phyloP scores from a whole-genome alignment of 2,113 vertebrate species.

The Misgurnus anguillicaudatus region DNA sequence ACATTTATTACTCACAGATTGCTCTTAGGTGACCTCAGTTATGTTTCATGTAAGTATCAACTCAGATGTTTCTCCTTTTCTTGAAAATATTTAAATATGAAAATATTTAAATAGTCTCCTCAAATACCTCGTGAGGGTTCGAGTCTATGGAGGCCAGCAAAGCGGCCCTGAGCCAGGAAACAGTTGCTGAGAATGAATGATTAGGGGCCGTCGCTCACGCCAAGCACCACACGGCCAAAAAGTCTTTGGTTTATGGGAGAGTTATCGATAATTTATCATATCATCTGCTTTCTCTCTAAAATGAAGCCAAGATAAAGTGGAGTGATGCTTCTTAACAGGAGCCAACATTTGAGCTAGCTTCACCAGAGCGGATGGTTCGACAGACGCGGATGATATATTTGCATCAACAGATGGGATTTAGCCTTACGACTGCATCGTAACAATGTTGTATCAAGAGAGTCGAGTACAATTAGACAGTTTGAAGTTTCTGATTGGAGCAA shows the following conservation, averaged over 20 bases:
- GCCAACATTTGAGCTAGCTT: slow-evolving; percentile 65
- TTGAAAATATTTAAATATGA: slow-evolving; percentile 61
- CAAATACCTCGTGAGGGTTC: slow-evolving; percentile 78
- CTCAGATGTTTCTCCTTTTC: no score
- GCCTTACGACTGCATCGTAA: slow-evolving; percentile 58
- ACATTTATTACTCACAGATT: no score
- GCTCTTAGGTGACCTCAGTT: no score
- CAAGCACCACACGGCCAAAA: slow-evolving; percentile 75
- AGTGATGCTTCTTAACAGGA: slow-evolving; percentile 73
- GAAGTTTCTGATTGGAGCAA: slow-evolving; percentile 14
- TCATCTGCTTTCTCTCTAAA: slow-evolving; percentile 79
- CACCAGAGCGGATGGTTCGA: slow-evolving; percentile 65
- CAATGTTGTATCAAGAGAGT: slow-evolving; percentile 24
- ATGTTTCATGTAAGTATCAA: no score
- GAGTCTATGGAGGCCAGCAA: slow-evolving; percentile 43
- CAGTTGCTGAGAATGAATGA: slow-evolving; percentile 82
- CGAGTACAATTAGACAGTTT: neutral
- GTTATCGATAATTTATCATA: slow-evolving; percentile 83
- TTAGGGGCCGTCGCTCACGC: slow-evolving; percentile 70
- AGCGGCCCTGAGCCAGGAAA: slow-evolving; percentile 73
- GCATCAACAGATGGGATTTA: slow-evolving; percentile 71
- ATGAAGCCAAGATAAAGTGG: slow-evolving; percentile 74
- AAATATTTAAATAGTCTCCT: slow-evolving; percentile 85
- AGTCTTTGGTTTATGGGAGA: slow-evolving; percentile 80
- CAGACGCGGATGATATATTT: slow-evolving; percentile 62